A percentile compares a stretch with the other conserved stretches of the same genome.
These are phyloP conservation scores for Tiaroga cobitis DNA, from an alignment of 2,797 vertebrate genomes.

Conservation along the genomic window DNA sequence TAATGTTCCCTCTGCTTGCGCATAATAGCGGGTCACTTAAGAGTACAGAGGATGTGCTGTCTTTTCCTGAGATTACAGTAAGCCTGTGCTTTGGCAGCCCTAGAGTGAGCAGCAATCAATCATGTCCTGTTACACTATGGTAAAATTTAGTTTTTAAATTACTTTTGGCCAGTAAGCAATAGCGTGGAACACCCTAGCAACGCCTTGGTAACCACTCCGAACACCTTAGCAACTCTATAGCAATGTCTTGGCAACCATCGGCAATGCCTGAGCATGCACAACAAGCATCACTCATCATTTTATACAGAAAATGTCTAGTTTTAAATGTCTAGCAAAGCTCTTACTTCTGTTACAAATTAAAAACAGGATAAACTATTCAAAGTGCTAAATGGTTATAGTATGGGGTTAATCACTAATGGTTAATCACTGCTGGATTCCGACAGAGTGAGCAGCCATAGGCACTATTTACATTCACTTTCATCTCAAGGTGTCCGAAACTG, in stretches of 20 bases:
- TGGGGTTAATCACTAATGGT: no score
- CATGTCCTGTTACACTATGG: not conserved
- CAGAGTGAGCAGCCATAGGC: not conserved
- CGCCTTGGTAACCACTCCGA: not conserved
- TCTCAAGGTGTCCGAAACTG: not conserved
- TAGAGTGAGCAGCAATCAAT: slow-evolving; percentile 43
- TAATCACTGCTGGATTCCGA: not conserved
- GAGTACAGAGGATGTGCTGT: slow-evolving; percentile 50
- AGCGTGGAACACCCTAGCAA: not conserved
- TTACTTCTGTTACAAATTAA: not conserved
- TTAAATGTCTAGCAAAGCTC: not conserved
- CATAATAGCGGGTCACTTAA: slow-evolving; percentile 47
- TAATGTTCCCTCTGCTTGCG: slow-evolving; percentile 13
- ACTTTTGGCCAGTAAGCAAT: not conserved
- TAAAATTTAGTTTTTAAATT: not conserved
- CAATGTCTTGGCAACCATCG: not conserved
- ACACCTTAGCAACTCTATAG: not conserved
- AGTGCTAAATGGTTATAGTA: not conserved
- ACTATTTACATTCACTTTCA: not conserved
- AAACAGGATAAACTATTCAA: no score
- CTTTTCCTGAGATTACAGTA: slow-evolving; percentile 61
- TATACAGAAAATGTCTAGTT: not conserved
- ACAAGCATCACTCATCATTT: not conserved
- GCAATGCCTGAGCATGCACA: not conserved
- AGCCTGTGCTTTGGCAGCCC: slow-evolving; percentile 54